phyloP scores from a whole-genome alignment of 2,797 vertebrate species.

The Tapera naevia region DNA sequence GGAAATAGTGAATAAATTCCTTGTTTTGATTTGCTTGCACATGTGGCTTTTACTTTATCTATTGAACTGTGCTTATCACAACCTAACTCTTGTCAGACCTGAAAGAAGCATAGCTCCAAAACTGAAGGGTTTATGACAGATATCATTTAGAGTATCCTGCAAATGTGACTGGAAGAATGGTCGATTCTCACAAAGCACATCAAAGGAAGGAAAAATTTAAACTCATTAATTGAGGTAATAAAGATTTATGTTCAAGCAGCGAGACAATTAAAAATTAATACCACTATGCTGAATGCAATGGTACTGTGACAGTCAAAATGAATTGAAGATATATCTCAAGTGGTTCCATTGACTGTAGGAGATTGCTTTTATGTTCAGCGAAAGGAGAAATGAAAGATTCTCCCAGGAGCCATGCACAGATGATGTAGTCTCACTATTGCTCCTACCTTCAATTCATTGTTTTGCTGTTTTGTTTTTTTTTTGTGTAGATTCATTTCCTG shows the following conservation, averaged over 20 bases:
- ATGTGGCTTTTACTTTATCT: too few relatives aligned
- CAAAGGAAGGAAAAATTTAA: not conserved
- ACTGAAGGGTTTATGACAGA: not conserved
- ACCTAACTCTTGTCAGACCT: not conserved
- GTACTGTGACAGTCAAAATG: slow-evolving; percentile 1
- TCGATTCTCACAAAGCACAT: not conserved
- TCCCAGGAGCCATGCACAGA: not conserved
- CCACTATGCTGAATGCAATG: not conserved
- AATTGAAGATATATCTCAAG: not conserved
- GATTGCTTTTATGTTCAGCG: not conserved
- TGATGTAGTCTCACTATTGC: not conserved
- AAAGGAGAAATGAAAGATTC: not conserved
- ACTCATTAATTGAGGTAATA: slow-evolving; percentile 36
- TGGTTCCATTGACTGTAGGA: not conserved
- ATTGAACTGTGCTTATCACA: too few relatives aligned
- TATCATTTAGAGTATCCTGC: not conserved
- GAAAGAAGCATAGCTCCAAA: not conserved
- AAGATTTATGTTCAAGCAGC: slow-evolving; percentile 34
- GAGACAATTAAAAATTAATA: slow-evolving; percentile 46
- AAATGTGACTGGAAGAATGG: not conserved
- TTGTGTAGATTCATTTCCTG: not conserved
- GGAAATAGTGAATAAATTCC: too few relatives aligned
- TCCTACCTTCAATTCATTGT: not conserved
- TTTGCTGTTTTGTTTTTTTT: not conserved
- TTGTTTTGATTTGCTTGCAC: too few relatives aligned